Conservation (phyloP, 2,113 vertebrate genomes). For the Rallus limicola region DNA sequence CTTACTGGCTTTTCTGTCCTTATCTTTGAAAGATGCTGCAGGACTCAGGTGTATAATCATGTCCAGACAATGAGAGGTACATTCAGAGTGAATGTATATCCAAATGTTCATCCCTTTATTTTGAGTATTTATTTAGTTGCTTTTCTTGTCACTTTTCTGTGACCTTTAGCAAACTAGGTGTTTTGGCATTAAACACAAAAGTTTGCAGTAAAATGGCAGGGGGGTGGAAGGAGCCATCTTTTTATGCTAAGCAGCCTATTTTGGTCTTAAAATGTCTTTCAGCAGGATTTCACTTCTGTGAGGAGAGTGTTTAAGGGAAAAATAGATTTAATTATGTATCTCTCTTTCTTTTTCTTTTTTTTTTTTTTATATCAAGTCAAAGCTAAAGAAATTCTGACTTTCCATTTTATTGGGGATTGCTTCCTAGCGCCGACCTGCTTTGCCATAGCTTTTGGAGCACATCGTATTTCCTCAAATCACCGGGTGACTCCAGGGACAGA, state of each 20-base stretch:
- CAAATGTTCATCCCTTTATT: neutral
- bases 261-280: conserved; percentile 8
- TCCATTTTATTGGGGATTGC: neutral
- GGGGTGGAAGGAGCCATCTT: neutral
- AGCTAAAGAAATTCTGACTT: neutral
- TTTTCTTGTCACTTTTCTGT: neutral
- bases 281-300: neutral
- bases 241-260: neutral
- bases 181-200: neutral
- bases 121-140: neutral
- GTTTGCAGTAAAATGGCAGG: neutral
- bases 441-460: neutral
- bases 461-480: neutral
- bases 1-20: neutral
- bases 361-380: neutral
- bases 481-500: neutral
- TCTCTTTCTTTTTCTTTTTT: neutral
- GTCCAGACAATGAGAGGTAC: neutral
- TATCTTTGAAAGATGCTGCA: neutral
- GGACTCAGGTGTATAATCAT: neutral
- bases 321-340: neutral
- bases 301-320: neutral
- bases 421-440: neutral
- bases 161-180: neutral
- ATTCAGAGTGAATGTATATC: neutral